Percentiles rank a stretch among this genome's conserved stretches.
phyloP scores from a whole-genome alignment of 2,113 vertebrate genomes.

The Chionodraco myersi region DNA sequence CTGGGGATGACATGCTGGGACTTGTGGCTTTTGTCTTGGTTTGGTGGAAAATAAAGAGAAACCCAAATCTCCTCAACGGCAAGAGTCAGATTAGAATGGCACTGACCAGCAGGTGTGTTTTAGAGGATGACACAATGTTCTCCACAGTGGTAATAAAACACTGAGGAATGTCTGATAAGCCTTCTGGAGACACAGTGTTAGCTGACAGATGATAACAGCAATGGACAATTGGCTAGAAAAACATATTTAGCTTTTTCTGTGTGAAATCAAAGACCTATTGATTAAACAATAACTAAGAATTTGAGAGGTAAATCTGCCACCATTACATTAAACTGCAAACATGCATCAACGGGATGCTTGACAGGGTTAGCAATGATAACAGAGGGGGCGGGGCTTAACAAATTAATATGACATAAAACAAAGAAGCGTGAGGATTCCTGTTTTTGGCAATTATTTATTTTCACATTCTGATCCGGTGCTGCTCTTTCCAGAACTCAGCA shows the following conservation, averaged over 20 bases:
- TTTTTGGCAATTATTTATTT: not conserved
- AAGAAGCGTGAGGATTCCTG: not conserved
- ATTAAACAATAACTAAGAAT: not conserved
- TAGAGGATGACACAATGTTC: not conserved
- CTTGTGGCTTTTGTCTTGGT: not conserved
- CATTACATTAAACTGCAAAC: not conserved
- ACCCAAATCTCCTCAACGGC: not conserved
- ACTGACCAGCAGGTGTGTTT: not conserved
- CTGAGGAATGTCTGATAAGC: no score
- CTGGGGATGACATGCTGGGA: not conserved
- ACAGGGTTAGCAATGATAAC: not conserved
- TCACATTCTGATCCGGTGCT: constrained; percentile 76
- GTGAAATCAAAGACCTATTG: not conserved
- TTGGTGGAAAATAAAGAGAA: not conserved
- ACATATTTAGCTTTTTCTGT: not conserved
- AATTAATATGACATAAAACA: not conserved
- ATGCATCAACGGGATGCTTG: not conserved
- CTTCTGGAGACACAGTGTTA: not conserved
- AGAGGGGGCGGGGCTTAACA: not conserved
- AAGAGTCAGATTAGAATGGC: not conserved
- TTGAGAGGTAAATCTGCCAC: not conserved
- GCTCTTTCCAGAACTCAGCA: constrained; percentile 83
- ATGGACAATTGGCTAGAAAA: not conserved
- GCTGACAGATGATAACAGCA: not conserved
- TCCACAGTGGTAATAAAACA: not conserved